Evolutionary conservation across 1,140 invertebrate species (phyloP).

Genomic region (Drosophila kanapiae): DNA sequence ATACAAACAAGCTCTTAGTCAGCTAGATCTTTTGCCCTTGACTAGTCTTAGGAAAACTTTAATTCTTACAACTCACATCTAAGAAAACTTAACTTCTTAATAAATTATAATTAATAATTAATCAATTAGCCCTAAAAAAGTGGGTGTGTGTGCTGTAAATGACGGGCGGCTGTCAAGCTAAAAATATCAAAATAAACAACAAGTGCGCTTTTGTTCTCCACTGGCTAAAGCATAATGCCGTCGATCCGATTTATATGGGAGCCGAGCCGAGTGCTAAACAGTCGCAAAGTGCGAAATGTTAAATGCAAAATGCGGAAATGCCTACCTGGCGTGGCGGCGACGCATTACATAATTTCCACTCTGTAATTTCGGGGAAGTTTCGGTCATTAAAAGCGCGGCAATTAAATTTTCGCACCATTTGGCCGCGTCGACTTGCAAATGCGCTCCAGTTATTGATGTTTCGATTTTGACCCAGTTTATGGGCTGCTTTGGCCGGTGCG

Average conservation of each 20-base stretch:
- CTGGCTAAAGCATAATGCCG: slow-evolving; percentile 31
- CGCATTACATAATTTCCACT: slow-evolving; percentile 73
- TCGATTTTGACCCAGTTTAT: slow-evolving; percentile 67
- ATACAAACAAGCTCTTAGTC: too few species aligned
- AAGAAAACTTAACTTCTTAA: too few species aligned
- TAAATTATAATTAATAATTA: background rate
- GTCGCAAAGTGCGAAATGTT: slow-evolving; percentile 49
- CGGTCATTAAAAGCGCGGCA: slow-evolving; percentile 64
- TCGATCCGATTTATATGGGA: slow-evolving; percentile 36
- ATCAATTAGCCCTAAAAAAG: slow-evolving; percentile 29
- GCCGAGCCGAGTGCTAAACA: slow-evolving; percentile 46
- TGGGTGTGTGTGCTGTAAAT: slow-evolving; percentile 46
- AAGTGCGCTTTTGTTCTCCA: slow-evolving; percentile 74
- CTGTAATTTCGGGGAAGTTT: slow-evolving; percentile 75
- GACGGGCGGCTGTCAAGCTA: slow-evolving; percentile 42
- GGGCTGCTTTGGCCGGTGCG: background rate
- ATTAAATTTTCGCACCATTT: slow-evolving; percentile 61
- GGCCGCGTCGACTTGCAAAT: slow-evolving; percentile 75
- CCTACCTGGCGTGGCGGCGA: slow-evolving; percentile 40
- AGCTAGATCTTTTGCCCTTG: background rate
- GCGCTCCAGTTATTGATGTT: slow-evolving; percentile 69
- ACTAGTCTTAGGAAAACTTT: background rate
- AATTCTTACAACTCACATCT: background rate
- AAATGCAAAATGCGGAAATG: slow-evolving; percentile 65
- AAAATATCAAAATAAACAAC: slow-evolving; percentile 68